phyloP scores from a whole-genome alignment of 2,113 vertebrate genomes.

The Poeciliopsis prolifica region DNA sequence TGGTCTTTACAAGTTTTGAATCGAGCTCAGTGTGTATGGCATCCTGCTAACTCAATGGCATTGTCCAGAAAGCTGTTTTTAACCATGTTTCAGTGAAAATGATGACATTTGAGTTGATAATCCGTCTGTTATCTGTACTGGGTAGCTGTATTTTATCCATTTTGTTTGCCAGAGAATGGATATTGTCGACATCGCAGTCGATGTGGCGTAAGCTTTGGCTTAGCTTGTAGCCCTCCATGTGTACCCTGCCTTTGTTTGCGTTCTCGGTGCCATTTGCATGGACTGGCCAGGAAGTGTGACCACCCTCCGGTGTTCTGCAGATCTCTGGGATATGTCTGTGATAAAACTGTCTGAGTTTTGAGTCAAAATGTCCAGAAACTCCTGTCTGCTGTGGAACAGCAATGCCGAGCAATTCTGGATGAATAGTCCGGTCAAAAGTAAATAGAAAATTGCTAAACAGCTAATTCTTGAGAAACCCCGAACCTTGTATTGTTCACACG shows the following conservation, averaged over 20 bases:
- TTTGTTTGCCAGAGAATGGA: not conserved
- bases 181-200: not conserved
- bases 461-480: too few relatives aligned
- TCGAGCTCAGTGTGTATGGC: too few relatives aligned
- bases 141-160: not conserved
- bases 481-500: too few relatives aligned
- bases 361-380: not conserved
- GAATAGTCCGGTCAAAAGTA: not conserved
- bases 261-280: not conserved
- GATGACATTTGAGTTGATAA: constrained; percentile 2
- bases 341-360: not conserved
- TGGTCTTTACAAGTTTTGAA: too few relatives aligned
- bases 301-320: not conserved
- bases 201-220: not conserved
- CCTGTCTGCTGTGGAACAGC: not conserved
- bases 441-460: not conserved
- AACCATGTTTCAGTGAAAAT: not conserved
- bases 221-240: not conserved
- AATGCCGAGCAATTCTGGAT: not conserved
- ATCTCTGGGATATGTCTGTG: not conserved
- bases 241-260: too few relatives aligned
- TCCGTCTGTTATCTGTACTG: not conserved
- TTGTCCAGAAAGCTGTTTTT: not conserved
- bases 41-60: too few relatives aligned
- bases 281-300: not conserved